Evolutionary conservation across 2,888 invertebrate species (phyloP), one percentile per base, ranked within the genome.

Genomic region (Ichneumon xanthorius): DNA sequence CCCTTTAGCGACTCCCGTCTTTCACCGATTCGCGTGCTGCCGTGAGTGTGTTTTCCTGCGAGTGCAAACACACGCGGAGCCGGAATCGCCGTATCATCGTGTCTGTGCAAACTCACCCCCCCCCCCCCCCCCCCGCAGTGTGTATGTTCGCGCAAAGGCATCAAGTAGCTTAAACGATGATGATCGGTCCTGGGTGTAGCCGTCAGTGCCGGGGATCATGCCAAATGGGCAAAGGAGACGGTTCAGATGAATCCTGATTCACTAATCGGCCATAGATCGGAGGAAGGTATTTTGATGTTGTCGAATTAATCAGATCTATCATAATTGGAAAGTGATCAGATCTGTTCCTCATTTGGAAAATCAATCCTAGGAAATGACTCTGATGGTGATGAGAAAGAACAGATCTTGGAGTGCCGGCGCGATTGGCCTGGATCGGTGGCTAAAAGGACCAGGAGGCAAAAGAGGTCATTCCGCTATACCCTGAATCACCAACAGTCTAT

Each of bases 81-180:
- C 45, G 26, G 22, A 30, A 48, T 4, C 14, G 9, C 61, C 11
- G 50, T 65, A 50, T 22, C 14, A 65, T 50, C 33, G 2, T 19
- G 33, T n/a, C 30, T 26, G 63, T 65, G 50, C 53, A 55, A 55
- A 53, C 33, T 50, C 53, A 65, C 1, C 76, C 50, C 19, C 14
- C 26, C 19, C 14, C 26, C 19, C 14, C 63, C 22, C 22, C 22
- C 22, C 19, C 14, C 26, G 0, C 48, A 48, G 33, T 33, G 63
- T 16, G 37, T 50, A 37, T n/a, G n/a, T 40, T 55, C 50, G 67
- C 19, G 71, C 71, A 77, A 73, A 80, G 68, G 88, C 88, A 87
- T 89, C 90, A 90, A 91, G 89, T 88, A 87, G 88, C 90, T 91
- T 89, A 90, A 85, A 84, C 86, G 76, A 67, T n/a, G 50, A 68